phyloP scores from a whole-genome alignment of 2,113 vertebrate species.

The Phaethon lepturus region DNA sequence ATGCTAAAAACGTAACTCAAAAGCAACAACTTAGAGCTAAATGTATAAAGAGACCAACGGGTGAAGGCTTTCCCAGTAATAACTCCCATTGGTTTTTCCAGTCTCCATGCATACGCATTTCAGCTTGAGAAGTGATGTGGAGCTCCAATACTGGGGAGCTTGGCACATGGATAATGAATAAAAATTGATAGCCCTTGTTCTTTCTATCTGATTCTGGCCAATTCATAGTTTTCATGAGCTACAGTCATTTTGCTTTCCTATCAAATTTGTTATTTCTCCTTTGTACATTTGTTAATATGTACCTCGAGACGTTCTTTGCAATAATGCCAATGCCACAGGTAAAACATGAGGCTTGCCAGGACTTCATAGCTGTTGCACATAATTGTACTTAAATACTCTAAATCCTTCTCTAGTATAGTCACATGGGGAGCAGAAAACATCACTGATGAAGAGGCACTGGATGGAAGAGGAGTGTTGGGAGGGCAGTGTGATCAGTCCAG shows the following conservation, averaged over 20 bases:
- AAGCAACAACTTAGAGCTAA: background rate
- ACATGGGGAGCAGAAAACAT: background rate
- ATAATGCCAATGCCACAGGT: background rate
- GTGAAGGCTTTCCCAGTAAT: background rate
- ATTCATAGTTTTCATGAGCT: background rate
- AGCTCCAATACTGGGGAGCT: background rate
- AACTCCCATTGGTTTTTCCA: background rate
- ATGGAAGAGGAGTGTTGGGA: background rate
- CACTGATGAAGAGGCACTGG: background rate
- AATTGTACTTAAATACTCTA: background rate
- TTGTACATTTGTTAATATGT: background rate
- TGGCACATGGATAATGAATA: background rate
- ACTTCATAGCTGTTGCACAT: fast-evolving
- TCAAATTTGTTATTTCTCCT: background rate
- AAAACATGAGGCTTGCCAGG: background rate
- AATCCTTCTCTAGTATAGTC: background rate
- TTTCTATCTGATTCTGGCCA: background rate
- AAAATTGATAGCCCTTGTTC: background rate
- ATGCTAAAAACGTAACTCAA: background rate
- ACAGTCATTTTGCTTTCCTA: background rate
- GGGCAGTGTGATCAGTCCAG: background rate
- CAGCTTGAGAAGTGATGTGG: background rate
- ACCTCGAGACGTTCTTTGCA: background rate
- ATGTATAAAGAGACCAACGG: background rate
- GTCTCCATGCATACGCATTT: background rate